These are phyloP conservation scores for Nasonia longicornis DNA, from an alignment of 1,140 invertebrate species.

Conservation along the genomic window DNA sequence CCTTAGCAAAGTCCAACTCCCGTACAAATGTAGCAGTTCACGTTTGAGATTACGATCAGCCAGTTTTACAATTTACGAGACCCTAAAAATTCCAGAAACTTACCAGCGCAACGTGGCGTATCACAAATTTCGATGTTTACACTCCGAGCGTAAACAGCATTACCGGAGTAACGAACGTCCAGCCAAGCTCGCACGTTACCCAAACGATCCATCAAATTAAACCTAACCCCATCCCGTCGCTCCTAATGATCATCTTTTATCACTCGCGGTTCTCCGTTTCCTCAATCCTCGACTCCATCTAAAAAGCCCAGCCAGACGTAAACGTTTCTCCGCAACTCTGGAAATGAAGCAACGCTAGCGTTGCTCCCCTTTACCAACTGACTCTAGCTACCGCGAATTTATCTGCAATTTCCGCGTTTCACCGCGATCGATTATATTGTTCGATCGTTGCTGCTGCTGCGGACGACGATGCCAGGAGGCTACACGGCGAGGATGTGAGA, in stretches of 20 bases:
- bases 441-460: constrained; percentile 34
- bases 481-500: constrained; percentile 5
- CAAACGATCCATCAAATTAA: neutral
- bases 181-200: neutral
- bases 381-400: constrained; percentile 38
- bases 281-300: too few species aligned
- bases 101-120: too few species aligned
- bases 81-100: too few species aligned
- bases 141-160: neutral
- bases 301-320: too few species aligned
- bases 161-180: neutral
- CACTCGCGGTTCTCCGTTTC: neutral
- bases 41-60: neutral
- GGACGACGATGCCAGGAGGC: constrained; percentile 27
- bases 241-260: neutral
- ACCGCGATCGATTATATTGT: constrained; percentile 51
- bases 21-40: too few species aligned
- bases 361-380: neutral
- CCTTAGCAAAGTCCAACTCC: neutral
- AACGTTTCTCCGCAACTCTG: too few species aligned
- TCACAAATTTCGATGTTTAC: too few species aligned
- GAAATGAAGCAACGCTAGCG: too few species aligned
- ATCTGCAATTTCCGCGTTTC: constrained; percentile 56
- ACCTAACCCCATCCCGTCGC: neutral
- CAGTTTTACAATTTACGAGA: neutral